Conservation (phyloP, 53 echinoderm and acorn worm species). For the Antedon mediterranea region DNA sequence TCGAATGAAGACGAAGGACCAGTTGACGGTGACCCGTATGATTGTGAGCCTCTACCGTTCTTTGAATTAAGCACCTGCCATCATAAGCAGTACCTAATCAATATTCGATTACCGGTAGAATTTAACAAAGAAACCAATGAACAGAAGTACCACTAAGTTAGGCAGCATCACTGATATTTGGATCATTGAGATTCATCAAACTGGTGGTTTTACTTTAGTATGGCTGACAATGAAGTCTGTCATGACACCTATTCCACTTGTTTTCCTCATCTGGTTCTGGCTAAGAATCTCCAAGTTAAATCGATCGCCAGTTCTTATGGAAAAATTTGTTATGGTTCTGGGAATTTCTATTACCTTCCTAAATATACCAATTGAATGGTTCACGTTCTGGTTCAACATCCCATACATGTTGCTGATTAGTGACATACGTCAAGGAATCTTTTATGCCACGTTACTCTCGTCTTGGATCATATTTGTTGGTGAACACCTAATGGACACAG, state of each 20-base stretch:
- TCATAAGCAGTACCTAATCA: constrained; percentile 73
- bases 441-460: constrained; percentile 87
- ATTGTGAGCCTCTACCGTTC: constrained; percentile 73
- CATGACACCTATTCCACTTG: constrained; percentile 64
- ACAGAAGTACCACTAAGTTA: constrained; percentile 31
- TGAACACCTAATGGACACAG: constrained; percentile 69
- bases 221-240: constrained; percentile 90
- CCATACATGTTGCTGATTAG: constrained; percentile 72
- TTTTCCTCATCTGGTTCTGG: constrained; percentile 78
- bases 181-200: constrained; percentile 87
- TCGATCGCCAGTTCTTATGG: constrained; percentile 60
- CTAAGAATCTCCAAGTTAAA: constrained; percentile 51
- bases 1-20: constrained; percentile 16
- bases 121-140: constrained; percentile 15
- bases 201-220: constrained; percentile 85
- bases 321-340: constrained; percentile 65
- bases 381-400: constrained; percentile 48
- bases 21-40: constrained; percentile 40
- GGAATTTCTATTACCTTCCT: constrained; percentile 74
- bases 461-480: constrained; percentile 97
- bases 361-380: constrained; percentile 91
- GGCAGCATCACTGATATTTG: constrained; percentile 50
- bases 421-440: constrained; percentile 81
- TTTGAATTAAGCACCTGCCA: constrained; percentile 88
- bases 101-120: constrained; percentile 56